A percentile compares a stretch with the other conserved stretches of the same genome.
Conservation (phyloP, 2,888 invertebrate species). For the Phaedon cochleariae region DNA sequence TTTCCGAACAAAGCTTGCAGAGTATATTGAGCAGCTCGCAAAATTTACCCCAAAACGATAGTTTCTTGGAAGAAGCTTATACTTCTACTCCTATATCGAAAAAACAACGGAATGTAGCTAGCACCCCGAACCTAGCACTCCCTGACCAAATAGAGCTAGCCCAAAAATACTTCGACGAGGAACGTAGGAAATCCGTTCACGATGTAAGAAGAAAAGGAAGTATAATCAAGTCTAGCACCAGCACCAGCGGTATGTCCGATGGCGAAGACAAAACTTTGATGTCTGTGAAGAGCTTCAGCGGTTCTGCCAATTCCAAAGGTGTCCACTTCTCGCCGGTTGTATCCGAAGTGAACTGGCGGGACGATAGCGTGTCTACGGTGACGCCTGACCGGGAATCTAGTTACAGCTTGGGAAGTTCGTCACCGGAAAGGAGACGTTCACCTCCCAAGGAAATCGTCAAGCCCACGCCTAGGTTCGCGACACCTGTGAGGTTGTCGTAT, state of each 20-base stretch:
- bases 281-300: constrained; percentile 53
- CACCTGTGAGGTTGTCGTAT: constrained; percentile 42
- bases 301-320: constrained; percentile 59
- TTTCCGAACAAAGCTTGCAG: constrained; percentile 60
- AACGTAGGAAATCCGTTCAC: constrained; percentile 65
- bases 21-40: constrained; percentile 43
- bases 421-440: constrained; percentile 51
- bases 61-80: constrained; percentile 36
- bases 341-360: constrained; percentile 81
- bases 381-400: constrained; percentile 56
- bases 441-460: constrained; percentile 41
- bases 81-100: constrained; percentile 35
- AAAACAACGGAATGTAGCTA: constrained; percentile 32
- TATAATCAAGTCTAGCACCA: constrained; percentile 56
- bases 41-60: constrained; percentile 33
- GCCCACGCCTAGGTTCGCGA: constrained; percentile 41
- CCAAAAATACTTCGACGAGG: constrained; percentile 41
- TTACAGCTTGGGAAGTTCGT: constrained; percentile 54
- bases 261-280: constrained; percentile 53
- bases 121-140: constrained; percentile 42
- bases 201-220: constrained; percentile 68
- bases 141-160: constrained; percentile 49
- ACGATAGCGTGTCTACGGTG: constrained; percentile 63
- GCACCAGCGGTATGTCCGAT: constrained; percentile 58
- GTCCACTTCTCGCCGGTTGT: constrained; percentile 84